Evolutionary conservation across 2,888 invertebrate species (phyloP), one percentile per base, ranked within the genome.

Genomic region (Tinea trinotella): DNA sequence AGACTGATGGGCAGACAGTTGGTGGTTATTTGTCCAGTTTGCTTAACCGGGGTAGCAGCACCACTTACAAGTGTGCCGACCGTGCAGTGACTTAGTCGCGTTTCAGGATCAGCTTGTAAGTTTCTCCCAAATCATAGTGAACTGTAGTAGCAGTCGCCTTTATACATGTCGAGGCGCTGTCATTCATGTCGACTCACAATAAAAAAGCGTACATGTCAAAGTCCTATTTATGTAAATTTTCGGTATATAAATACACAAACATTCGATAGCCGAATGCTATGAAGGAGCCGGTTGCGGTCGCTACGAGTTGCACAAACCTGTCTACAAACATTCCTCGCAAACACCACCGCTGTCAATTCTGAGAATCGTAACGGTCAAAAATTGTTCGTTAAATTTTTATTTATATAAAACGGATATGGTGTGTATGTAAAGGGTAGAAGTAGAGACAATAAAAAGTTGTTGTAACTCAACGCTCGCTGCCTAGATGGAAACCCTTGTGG

Each of bases 401-500:
- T 17, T 18, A 18, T 19, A 46, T 9, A 46, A 19, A 46, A n/a
- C 46, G 19, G 46, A 46, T 46, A 46, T 46, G 46, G n/a, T 46
- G 19, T 19, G 10, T 46, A 46, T 19, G 10, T 5, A 19, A n/a
- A 17, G 46, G 46, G 46, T 19, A 18, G 2, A 46, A 3, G 17
- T 5, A 18, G 13, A 17, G 3, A 19, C 19, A 46, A 46, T 3
- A 46, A 19, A 46, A 19, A 46, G 19, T 17, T n/a, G 40, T 15
- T 19, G 46, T 46, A 46, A 46, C 19, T 4, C 19, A 46, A 46
- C 6, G 24, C 50, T 18, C 6, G 24, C 50, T 18, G 6, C 50
- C n/a, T 48, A 50, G 50, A 50, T 50, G 12, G 50, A 50, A 50
- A 19, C 50, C 50, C 50, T 50, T 50, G 50, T n/a, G 50, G 50